Percentiles rank a stretch among this genome's conserved stretches.
phyloP scores from a whole-genome alignment of 2,113 vertebrate species.

The Trochalopteron elliotii region DNA sequence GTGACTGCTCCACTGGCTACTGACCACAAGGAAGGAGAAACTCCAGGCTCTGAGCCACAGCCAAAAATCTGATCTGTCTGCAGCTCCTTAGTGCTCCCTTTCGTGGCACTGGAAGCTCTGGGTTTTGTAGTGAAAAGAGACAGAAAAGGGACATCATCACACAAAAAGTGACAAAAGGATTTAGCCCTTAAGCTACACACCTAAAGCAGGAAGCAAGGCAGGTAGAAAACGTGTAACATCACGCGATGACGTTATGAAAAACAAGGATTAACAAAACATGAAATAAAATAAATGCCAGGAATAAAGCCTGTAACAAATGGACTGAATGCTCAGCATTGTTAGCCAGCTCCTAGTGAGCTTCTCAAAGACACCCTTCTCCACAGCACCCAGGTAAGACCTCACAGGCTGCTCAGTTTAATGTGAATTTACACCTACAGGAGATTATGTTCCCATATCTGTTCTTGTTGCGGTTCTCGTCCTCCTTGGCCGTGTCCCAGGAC shows the following conservation, averaged over 20 bases:
- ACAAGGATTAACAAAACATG: neutral
- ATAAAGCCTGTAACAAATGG: neutral
- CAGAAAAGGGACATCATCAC: neutral
- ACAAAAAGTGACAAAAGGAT: neutral
- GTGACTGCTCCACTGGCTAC: neutral
- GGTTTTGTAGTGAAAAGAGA: neutral
- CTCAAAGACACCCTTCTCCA: neutral
- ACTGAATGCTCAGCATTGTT: neutral
- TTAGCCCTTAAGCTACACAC: neutral
- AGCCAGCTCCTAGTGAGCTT: neutral
- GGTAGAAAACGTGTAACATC: neutral
- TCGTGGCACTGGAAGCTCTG: neutral
- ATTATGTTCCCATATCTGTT: constrained; percentile 99
- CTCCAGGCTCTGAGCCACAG: neutral
- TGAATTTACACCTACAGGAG: constrained; percentile 89
- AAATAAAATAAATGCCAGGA: neutral
- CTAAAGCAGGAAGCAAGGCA: neutral
- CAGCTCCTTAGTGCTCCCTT: neutral
- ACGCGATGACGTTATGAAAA: neutral
- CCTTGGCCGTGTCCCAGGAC: constrained; percentile 96
- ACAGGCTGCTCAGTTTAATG: neutral
- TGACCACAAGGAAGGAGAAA: neutral
- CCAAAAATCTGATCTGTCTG: neutral
- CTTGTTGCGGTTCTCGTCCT: constrained; percentile 97
- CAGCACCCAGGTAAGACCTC: neutral